These are phyloP conservation scores for Lydus trimaculatus DNA, from an alignment of 2,888 invertebrate genomes.

Conservation along the genomic window DNA sequence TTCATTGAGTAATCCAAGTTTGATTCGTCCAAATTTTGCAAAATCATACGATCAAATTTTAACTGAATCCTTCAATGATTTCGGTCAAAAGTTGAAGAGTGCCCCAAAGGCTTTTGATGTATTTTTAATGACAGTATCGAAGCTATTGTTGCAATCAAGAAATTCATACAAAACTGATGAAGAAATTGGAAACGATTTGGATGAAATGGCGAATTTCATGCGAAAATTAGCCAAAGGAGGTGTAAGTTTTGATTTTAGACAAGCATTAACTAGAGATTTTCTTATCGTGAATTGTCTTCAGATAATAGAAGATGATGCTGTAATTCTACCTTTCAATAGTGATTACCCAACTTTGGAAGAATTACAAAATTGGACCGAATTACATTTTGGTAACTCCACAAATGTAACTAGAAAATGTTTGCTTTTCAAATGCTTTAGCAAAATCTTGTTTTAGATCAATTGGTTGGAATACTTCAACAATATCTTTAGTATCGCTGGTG, in stretches of 20 bases:
- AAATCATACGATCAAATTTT: conserved; percentile 41
- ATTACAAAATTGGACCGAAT: conserved; percentile 43
- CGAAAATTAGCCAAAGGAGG: conserved; percentile 44
- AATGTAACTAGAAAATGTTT: conserved; percentile 29
- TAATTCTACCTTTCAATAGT: background rate
- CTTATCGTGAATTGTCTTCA: conserved; percentile 3
- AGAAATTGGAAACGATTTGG: conserved; percentile 41
- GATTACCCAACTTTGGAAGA: conserved; percentile 20
- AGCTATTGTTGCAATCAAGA: conserved; percentile 38
- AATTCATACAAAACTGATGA: conserved; percentile 38
- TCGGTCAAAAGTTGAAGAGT: conserved; percentile 13
- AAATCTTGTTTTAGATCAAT: conserved; percentile 50
- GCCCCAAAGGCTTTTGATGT: conserved; percentile 40
- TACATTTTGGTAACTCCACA: conserved; percentile 38
- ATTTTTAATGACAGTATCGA: conserved; percentile 41
- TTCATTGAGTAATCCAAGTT: conserved; percentile 35
- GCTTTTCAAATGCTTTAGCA: background rate
- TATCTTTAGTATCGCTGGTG: conserved; percentile 48
- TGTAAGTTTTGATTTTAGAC: conserved; percentile 40
- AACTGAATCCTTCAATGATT: conserved; percentile 37
- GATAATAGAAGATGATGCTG: conserved; percentile 15
- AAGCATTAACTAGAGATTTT: conserved; percentile 11
- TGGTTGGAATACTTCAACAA: conserved; percentile 55
- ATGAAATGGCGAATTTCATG: conserved; percentile 48
- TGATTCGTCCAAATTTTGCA: conserved; percentile 34